A percentile compares a stretch with the other conserved stretches of the same genome.
Conservation (phyloP, 2,797 vertebrate genomes). For the Cichlasoma orientale region DNA sequence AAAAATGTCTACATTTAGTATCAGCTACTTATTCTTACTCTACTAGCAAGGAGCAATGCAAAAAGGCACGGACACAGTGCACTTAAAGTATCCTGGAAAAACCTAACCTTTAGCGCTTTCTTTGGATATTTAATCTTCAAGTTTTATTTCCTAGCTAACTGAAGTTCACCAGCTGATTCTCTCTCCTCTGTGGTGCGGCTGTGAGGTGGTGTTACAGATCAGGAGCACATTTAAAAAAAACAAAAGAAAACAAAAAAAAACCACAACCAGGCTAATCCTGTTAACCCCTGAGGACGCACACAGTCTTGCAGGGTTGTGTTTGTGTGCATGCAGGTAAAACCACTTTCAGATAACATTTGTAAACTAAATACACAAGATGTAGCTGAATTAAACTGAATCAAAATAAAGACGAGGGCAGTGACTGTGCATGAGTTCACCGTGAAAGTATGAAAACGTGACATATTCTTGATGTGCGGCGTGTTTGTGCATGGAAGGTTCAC, state of each 20-base stretch:
- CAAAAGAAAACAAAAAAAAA: conserved; percentile 37
- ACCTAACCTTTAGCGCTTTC: background rate
- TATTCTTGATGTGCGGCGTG: background rate
- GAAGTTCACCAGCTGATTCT: conserved; percentile 36
- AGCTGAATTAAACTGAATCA: background rate
- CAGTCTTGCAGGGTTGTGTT: background rate
- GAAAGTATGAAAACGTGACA: background rate
- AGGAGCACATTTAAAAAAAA: conserved; percentile 37
- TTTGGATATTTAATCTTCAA: background rate
- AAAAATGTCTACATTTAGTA: background rate
- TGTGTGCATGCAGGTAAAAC: background rate
- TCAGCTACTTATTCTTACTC: background rate
- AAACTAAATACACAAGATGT: background rate
- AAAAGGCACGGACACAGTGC: background rate
- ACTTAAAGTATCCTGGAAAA: background rate
- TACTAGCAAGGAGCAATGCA: background rate
- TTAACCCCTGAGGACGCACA: background rate
- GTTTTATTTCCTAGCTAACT: background rate
- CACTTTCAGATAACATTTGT: background rate
- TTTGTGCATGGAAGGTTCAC: background rate
- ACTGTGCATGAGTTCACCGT: background rate
- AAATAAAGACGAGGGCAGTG: background rate
- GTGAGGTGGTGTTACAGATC: conserved; percentile 24
- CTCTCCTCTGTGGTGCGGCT: conserved; percentile 27
- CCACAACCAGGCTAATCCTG: conserved; percentile 54